Percentiles rank a stretch among this genome's conserved stretches.
phyloP scores from a whole-genome alignment of 2,113 vertebrate genomes.

The Zapornia atra region DNA sequence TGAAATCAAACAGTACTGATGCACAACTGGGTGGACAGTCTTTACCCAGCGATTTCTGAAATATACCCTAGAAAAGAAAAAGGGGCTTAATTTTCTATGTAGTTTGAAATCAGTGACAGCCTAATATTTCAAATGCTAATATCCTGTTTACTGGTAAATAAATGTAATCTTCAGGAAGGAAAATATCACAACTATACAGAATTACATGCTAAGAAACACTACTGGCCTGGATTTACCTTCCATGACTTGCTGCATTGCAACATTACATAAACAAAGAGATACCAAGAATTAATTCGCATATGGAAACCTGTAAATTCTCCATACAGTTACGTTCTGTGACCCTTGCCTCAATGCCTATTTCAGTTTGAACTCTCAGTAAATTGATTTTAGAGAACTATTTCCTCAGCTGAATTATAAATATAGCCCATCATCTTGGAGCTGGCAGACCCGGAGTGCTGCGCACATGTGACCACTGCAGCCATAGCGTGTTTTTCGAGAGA shows the following conservation, averaged over 20 bases:
- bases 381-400: neutral
- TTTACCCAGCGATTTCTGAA: conserved; percentile 99
- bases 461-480: neutral
- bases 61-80: conserved; percentile 88
- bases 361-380: neutral
- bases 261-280: neutral
- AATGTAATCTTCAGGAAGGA: neutral
- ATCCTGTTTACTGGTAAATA: neutral
- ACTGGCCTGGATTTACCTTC: neutral
- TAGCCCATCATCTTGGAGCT: neutral
- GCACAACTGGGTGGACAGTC: conserved; percentile 96
- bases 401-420: neutral
- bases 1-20: conserved; percentile 99
- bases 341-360: neutral
- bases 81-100: conserved; percentile 44
- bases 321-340: neutral
- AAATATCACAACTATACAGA: neutral
- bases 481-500: neutral
- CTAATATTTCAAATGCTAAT: neutral
- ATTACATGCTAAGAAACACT: neutral
- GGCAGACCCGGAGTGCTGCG: neutral
- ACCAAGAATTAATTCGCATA: neutral
- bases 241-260: neutral
- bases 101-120: neutral
- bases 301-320: neutral